These are phyloP conservation scores for Psammodynastes pulverulentus DNA, from an alignment of 2,113 vertebrate genomes.

Conservation along the genomic window DNA sequence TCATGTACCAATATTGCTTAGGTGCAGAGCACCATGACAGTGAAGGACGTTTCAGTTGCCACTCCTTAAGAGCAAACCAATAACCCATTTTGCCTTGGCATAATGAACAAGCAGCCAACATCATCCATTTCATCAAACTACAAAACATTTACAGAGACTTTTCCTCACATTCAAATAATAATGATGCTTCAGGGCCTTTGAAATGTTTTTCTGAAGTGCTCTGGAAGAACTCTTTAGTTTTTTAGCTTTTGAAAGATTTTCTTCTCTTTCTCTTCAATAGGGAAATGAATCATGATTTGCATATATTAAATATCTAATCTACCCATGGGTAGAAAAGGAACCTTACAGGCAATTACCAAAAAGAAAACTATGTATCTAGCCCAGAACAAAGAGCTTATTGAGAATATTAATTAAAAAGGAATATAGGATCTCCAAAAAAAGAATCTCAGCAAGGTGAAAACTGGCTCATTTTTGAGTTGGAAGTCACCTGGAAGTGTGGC, in stretches of 20 bases:
- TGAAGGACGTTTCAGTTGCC: not conserved
- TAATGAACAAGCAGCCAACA: not conserved
- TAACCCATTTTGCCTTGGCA: not conserved
- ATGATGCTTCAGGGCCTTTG: slow-evolving; percentile 7
- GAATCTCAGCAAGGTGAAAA: not conserved
- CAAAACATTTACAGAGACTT: slow-evolving; percentile 32
- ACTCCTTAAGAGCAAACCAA: not conserved
- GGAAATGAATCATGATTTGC: slow-evolving; percentile 23
- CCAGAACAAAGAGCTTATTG: not conserved
- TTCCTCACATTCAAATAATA: not conserved
- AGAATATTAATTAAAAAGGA: not conserved
- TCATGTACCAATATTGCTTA: not conserved
- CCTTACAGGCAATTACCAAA: not conserved
- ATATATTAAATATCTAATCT: slow-evolving; percentile 10
- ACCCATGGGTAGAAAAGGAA: not conserved
- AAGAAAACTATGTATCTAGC: slow-evolving; percentile 17
- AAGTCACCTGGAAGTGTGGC: not conserved
- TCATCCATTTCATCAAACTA: slow-evolving; percentile 1
- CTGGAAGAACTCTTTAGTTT: slow-evolving; percentile 4
- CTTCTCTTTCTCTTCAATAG: not conserved
- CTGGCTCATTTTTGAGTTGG: not conserved
- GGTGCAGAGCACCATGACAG: not conserved
- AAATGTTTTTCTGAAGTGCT: slow-evolving; percentile 23
- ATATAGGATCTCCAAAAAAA: not conserved
- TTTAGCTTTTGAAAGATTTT: not conserved